Conservation (phyloP, 2,113 vertebrate genomes). For the Procavia capensis region DNA sequence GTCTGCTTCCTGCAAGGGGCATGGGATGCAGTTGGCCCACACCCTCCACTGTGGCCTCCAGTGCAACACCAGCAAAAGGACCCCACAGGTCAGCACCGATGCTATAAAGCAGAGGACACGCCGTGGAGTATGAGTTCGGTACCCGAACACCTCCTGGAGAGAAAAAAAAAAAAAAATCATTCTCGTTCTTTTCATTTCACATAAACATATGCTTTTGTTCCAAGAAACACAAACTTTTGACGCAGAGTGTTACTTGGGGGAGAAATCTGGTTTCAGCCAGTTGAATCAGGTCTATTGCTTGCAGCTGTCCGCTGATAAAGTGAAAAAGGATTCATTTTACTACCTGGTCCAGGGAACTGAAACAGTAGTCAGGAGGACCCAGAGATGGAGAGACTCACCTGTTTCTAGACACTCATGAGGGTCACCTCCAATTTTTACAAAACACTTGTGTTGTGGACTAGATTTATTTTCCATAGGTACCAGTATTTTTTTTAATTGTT, state of each 20-base stretch:
- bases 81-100: constrained; percentile 75
- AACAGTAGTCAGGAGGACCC: not conserved
- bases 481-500: not conserved
- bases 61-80: constrained; percentile 79
- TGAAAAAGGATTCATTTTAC: not conserved
- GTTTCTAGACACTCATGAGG: not conserved
- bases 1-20: constrained; percentile 83
- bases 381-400: not conserved
- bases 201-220: not conserved
- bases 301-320: not conserved
- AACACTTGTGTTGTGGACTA: not conserved
- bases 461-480: not conserved
- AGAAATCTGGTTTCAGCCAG: not conserved
- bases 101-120: constrained; percentile 66
- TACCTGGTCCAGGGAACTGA: not conserved
- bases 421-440: not conserved
- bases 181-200: not conserved
- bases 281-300: not conserved
- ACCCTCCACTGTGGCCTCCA: constrained; percentile 85
- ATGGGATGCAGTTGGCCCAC: constrained; percentile 79
- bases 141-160: constrained; percentile 76
- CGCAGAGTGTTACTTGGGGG: not conserved
- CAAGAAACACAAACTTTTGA: not conserved
- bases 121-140: constrained; percentile 67
- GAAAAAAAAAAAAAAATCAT: constrained; percentile 54